These are phyloP conservation scores for Calidris pygmaea DNA, from an alignment of 2,113 vertebrate genomes.

Conservation along the genomic window DNA sequence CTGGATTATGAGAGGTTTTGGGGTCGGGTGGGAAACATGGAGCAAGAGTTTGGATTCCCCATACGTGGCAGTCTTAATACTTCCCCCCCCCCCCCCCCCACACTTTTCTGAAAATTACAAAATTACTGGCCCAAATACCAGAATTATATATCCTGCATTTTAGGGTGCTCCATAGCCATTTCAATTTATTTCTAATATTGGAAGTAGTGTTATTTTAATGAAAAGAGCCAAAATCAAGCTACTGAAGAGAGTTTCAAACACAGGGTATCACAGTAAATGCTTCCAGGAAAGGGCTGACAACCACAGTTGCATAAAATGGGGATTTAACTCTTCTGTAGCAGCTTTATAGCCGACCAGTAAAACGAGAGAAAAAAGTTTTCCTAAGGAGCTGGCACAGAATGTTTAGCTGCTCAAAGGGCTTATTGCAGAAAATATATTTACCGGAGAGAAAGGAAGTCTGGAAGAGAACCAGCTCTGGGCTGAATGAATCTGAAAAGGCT, in stretches of 20 bases:
- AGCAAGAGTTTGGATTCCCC: not conserved
- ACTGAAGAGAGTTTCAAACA: not conserved
- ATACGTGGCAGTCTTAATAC: not conserved
- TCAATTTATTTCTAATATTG: not conserved
- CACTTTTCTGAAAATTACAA: conserved; percentile 8
- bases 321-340: conserved; percentile 15
- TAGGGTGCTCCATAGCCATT: not conserved
- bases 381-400: not conserved
- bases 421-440: conserved; percentile 11
- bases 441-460: not conserved
- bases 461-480: not conserved
- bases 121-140: not conserved
- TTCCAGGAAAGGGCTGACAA: not conserved
- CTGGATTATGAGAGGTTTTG: conserved; percentile 31
- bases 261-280: not conserved
- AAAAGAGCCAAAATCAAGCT: not conserved
- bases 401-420: not conserved
- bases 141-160: not conserved
- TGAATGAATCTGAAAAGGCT: conserved; percentile 6
- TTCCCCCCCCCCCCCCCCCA: accelerated
- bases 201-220: not conserved
- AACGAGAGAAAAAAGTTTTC: not conserved
- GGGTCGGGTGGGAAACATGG: not conserved
- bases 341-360: not conserved
- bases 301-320: not conserved